Base-by-base conservation (phyloP, 2,797 vertebrate species). In the Microctenopoma lineatum region DNA sequence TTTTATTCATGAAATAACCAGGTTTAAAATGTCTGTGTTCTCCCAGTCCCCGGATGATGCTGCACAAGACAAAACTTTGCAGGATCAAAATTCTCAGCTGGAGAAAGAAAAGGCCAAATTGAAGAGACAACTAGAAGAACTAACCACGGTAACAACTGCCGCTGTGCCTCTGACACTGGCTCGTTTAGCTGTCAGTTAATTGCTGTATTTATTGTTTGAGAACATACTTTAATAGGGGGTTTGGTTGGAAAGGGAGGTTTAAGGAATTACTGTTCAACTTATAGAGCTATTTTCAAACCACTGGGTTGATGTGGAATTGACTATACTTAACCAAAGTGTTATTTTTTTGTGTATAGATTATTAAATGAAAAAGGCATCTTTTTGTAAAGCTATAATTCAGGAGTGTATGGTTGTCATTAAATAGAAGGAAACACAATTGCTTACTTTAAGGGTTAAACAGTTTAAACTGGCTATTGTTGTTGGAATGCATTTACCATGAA, bases 41-140 rank as follows among this genome's bases (percentile, higher is more conserved):
- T 82, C 57, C 46, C 66, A 98, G 97, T 81, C 91, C 60, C 86
- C 87, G 0, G 94, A 95, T 77, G 66, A 93, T 54, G 77, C 94
- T 1, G 85, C 91, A 63, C 96, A 98, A 90, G 84, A 95, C 72
- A 96, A 93, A 93, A 91, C 84, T n/a, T 85, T 98, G 57, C 80
- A 95, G 89, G 95, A 96, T 61, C 95, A 96, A 89, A 98, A 96
- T 71, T 88, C 84, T 62, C 94, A 93, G 75, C 90, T 98, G 89
- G 95, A 95, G 77, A 93, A 92, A 70, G 94, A 96, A 88, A 92
- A 96, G 34, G 54, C 78, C 18, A 89, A 95, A 58, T 90, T 98
- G 54, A 95, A 94, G 90, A 94, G 82, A 84, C 91, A 94, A 68
- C 91, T 99, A 76, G 93, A 96, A 58, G 84, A 96, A 39, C 94